Evolutionary conservation across 2,113 vertebrate species (phyloP), one percentile per base, ranked within the genome.

Genomic region (Marmota flaviventris): DNA sequence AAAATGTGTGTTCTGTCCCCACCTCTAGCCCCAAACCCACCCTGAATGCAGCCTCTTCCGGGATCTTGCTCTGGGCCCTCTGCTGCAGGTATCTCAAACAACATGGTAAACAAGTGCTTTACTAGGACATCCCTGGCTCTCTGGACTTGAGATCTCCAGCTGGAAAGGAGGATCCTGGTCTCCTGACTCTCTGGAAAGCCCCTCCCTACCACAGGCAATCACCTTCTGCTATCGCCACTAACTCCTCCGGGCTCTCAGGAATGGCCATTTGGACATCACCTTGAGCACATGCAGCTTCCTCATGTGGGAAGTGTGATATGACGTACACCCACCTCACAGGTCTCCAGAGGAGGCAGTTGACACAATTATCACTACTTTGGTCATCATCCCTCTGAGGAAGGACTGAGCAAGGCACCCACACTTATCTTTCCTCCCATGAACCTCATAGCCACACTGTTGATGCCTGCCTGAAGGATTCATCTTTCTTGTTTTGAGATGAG

Each of bases 221-320:
- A 45, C 56, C 16, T 65, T 48, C 39, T 77, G 76, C 73, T 65
- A 39, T 2, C 99, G 99, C 96, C 99, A 98, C 98, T 99, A 99
- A 91, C 99, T 98, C 96, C 99, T 99, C 98, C 99, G 99, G 53
- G 99, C 98, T 85, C 95, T 99, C 99, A 94, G 99, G 98, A 11
- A 99, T 99, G 81, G 99, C 99, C 56, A 8, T 6, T 56, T 99
- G 9, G 99, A 99, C 0, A 84, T 24, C 65, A 53, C 32, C 42
- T 22, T 53, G 65, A 53, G 34, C 18, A 58, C 2, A 22, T 51
- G 83, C 27, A 7, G 14, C 37, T 7, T 22, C 5, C 13, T 25
- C 70, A 13, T 37, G 45, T 13, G 34, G 37, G 51, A 14, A 20
- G 11, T n/a, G 32, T 6, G 4, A 37, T 4, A 22, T 3, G 9